Evolutionary conservation across 1,140 invertebrate species (phyloP).

Genomic region (Trypoxylus dichotomus): DNA sequence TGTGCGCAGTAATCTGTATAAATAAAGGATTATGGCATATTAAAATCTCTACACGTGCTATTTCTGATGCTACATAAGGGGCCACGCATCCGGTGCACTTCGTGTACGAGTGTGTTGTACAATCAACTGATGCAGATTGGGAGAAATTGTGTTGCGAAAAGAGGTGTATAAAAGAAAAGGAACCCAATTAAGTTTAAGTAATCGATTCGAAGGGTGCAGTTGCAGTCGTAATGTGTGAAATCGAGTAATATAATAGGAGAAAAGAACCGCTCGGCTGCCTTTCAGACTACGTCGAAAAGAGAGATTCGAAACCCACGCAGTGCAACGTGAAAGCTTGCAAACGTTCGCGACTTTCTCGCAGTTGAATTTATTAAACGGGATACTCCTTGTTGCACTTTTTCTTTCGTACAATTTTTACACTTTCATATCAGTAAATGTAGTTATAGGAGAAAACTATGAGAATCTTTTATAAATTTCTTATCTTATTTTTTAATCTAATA

Average conservation of each 20-base stretch:
- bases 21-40: neutral
- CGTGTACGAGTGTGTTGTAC: neutral
- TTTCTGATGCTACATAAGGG: neutral
- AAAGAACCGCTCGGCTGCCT: neutral
- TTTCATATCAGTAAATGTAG: neutral
- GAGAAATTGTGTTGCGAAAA: neutral
- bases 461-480: too few species aligned
- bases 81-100: neutral
- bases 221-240: neutral
- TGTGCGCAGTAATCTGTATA: neutral
- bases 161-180: neutral
- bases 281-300: neutral
- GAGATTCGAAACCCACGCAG: slow-evolving; percentile 1
- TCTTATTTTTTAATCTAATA: too few species aligned
- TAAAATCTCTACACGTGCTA: neutral
- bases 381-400: neutral
- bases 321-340: neutral
- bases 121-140: neutral
- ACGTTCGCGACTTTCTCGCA: neutral
- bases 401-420: neutral
- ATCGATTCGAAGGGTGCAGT: neutral
- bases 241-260: neutral
- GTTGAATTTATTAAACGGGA: neutral
- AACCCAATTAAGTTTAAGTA: slow-evolving; percentile 2
- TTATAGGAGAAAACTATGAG: too few species aligned